Evolutionary conservation across 92 coral and sea anemone genomes (phyloP), one percentile per base, ranked within the genome.

Genomic region (Pocillopora grandis): DNA sequence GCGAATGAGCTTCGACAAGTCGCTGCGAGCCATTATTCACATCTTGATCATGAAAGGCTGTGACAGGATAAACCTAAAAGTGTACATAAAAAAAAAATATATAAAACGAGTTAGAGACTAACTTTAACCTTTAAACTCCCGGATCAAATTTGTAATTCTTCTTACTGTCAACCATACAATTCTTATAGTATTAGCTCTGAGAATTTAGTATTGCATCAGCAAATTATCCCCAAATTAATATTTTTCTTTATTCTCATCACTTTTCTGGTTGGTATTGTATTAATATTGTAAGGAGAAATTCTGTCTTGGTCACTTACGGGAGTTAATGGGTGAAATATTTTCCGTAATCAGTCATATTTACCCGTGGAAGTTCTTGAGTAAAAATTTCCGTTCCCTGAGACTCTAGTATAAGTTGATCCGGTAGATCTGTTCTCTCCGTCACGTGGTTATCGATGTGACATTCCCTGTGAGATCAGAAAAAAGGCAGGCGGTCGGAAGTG

Each of bases 371-470:
- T 58, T 95, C 97, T 81, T 95, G 92, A 18, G 85, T 84, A 72
- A 95, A 95, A 61, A 95, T 86, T 27, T 95, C 95, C 2, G 97
- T 91, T 12, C 98, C 98, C 37, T 73, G 70, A 23, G 92, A 89
- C 63, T 75, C 89, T n/a, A 91, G 86, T 15, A 95, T 92, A 72
- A 93, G 85, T 20, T 95, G 92, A 76, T 95, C 90, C 0, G 98
- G 98, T 35, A 94, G 85, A 79, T 85, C 93, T 62, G 97, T 87
- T 71, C 97, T 82, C 77, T 93, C 97, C 8, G 90, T 89, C 52
- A 93, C 97, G 65, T 95, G 90, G 52, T 95, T 88, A 23, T 81
- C 81, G 20, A 89, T 56, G 85, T 95, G 98, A 31, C 82, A 91
- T 49, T 83, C 87, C 98, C 98, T 95, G 86, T 27, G 1, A 27